Percentiles rank a stretch among this genome's conserved stretches.
phyloP scores from a whole-genome alignment of 1,140 invertebrate genomes.

The Ericerus pela region DNA sequence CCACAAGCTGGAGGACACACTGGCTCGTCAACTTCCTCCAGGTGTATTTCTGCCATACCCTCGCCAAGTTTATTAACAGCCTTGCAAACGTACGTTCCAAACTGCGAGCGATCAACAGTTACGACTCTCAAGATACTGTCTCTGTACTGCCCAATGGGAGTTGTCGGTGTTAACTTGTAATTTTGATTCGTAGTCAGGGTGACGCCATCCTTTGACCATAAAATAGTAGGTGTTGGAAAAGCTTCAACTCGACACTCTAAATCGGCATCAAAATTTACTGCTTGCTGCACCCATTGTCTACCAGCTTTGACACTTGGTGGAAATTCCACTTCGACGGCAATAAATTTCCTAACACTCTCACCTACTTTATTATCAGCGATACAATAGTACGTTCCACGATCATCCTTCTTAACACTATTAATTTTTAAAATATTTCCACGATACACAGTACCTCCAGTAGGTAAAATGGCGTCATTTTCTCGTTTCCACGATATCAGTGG shows the following conservation, averaged over 20 bases:
- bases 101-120: constrained; percentile 78
- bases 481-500: constrained; percentile 79
- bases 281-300: constrained; percentile 63
- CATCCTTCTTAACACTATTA: constrained; percentile 61
- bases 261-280: constrained; percentile 81
- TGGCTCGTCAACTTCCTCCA: constrained; percentile 77
- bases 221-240: constrained; percentile 73
- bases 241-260: constrained; percentile 82
- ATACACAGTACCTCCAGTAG: constrained; percentile 69
- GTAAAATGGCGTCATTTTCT: constrained; percentile 82
- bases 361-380: constrained; percentile 83
- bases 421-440: constrained; percentile 74
- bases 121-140: constrained; percentile 75
- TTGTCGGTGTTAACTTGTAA: constrained; percentile 66
- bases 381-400: constrained; percentile 83
- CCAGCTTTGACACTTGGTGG: constrained; percentile 69
- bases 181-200: constrained; percentile 67
- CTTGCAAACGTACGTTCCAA: constrained; percentile 68
- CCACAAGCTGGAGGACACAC: constrained; percentile 84
- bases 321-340: constrained; percentile 78
- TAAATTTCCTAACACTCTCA: constrained; percentile 63
- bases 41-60: constrained; percentile 54
- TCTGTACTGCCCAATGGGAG: constrained; percentile 75
- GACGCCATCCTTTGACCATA: constrained; percentile 69
- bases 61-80: constrained; percentile 73